Evolutionary conservation across 2,113 vertebrate genomes (phyloP).

Genomic region (Notiomystis cincta): DNA sequence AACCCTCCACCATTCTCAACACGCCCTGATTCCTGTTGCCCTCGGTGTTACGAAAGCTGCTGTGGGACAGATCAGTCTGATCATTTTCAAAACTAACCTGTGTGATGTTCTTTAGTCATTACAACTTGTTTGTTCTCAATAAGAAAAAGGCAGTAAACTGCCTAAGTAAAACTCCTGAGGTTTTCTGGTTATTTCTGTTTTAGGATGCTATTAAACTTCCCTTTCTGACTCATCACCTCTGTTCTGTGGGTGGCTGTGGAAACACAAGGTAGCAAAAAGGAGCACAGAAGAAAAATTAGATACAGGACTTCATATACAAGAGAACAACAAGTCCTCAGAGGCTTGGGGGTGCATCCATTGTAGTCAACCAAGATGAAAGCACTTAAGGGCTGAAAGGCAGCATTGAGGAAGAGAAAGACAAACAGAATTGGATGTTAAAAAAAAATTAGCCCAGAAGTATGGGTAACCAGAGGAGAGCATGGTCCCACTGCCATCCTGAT

Average conservation of each 20-base stretch:
- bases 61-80: not conserved
- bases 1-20: not conserved
- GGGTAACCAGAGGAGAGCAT: not conserved
- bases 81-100: not conserved
- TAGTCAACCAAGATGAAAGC: not conserved
- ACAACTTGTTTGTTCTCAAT: not conserved
- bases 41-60: not conserved
- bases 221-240: conserved; percentile 41
- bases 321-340: not conserved
- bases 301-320: not conserved
- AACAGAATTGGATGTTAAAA: not conserved
- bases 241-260: not conserved
- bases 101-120: not conserved
- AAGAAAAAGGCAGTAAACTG: not conserved
- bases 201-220: not conserved
- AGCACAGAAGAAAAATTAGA: not conserved
- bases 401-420: not conserved
- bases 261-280: not conserved
- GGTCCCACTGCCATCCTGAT: not conserved
- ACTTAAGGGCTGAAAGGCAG: not conserved
- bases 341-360: not conserved
- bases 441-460: not conserved
- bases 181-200: conserved; percentile 40
- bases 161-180: not conserved
- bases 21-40: not conserved